These are phyloP conservation scores for Nipponacmea schrenckii DNA, from an alignment of 2,888 invertebrate genomes.

Conservation along the genomic window DNA sequence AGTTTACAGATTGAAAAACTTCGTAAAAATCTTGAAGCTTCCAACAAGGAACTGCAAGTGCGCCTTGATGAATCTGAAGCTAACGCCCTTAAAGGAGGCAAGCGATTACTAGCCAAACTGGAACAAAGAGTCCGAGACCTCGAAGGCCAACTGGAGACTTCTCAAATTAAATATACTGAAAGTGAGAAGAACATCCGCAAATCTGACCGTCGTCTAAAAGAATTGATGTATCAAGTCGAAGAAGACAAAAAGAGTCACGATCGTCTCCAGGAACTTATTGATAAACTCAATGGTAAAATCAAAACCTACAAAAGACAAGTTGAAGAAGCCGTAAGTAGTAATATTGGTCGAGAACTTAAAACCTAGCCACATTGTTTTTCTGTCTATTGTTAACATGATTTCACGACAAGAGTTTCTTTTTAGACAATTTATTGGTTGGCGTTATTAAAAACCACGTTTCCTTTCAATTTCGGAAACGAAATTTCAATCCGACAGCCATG, in stretches of 20 bases:
- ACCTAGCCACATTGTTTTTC: not conserved
- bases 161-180: constrained; percentile 97
- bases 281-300: constrained; percentile 96
- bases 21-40: constrained; percentile 95
- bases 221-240: constrained; percentile 79
- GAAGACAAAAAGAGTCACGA: constrained; percentile 99
- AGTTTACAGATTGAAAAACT: constrained; percentile 97
- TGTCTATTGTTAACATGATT: not conserved
- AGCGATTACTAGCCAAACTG: constrained; percentile 98
- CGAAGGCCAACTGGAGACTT: constrained; percentile 79
- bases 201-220: constrained; percentile 93
- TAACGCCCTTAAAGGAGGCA: constrained; percentile 97
- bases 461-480: not conserved
- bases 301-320: constrained; percentile 99
- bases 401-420: not conserved
- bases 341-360: not conserved
- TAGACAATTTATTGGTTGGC: too few relatives aligned
- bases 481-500: too few relatives aligned
- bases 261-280: constrained; percentile 97
- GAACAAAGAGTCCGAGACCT: constrained; percentile 76
- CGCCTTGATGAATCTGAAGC: constrained; percentile 96
- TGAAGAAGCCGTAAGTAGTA: constrained; percentile 83
- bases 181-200: constrained; percentile 97
- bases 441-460: too few relatives aligned
- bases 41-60: constrained; percentile 94